These are phyloP conservation scores for Ptilorrhoa leucosticta DNA, from an alignment of 2,113 vertebrate species.

Conservation along the genomic window DNA sequence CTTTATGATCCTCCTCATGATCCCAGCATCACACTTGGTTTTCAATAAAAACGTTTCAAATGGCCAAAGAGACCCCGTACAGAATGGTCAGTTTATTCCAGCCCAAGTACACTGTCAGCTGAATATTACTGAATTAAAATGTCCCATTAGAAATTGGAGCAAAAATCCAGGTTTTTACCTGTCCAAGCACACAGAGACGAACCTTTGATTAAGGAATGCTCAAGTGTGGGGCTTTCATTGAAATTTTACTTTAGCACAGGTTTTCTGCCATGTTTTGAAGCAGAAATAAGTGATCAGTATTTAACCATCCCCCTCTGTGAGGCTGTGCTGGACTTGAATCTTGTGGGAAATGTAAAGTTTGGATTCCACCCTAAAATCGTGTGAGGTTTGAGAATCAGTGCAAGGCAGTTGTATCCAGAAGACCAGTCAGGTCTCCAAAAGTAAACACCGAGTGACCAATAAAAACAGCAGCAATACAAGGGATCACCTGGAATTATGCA, in stretches of 20 bases:
- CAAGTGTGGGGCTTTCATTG: neutral
- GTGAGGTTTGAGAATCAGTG: neutral
- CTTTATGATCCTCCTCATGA: accelerated
- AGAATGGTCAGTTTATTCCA: neutral
- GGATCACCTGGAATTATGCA: neutral
- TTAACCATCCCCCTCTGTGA: neutral
- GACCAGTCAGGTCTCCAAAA: neutral
- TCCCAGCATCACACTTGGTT: neutral
- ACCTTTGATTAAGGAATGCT: neutral
- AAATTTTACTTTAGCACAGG: neutral
- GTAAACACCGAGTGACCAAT: neutral
- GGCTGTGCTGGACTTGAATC: neutral
- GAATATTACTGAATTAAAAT: neutral
- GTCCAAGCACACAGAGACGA: neutral
- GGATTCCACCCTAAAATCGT: neutral
- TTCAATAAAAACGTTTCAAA: neutral
- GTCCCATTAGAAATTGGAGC: neutral
- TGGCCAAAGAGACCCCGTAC: accelerated
- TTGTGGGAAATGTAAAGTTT: neutral
- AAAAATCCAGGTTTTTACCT: neutral
- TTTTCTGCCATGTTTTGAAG: neutral
- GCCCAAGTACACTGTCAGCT: neutral
- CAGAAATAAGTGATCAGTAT: neutral
- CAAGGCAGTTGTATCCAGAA: neutral
- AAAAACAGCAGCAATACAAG: neutral